phyloP scores from a whole-genome alignment of 2,888 invertebrate genomes.

The Dusona sp. region DNA sequence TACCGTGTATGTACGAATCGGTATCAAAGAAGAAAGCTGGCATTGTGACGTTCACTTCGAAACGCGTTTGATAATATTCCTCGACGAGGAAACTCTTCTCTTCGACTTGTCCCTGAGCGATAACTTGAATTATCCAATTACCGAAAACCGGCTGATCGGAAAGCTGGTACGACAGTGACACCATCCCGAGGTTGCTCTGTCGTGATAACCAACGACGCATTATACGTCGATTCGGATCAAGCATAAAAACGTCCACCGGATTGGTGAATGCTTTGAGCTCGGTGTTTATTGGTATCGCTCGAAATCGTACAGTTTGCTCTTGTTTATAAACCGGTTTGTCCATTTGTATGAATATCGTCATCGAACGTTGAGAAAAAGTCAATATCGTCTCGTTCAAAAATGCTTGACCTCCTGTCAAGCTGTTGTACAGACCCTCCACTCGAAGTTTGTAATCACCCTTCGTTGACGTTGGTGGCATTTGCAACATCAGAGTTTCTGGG shows the following conservation, averaged over 20 bases:
- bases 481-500: conserved; percentile 95
- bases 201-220: conserved; percentile 97
- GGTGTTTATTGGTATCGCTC: conserved; percentile 96
- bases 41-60: conserved; percentile 98
- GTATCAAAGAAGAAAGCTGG: conserved; percentile 97
- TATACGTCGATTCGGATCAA: conserved; percentile 95
- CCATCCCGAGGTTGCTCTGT: conserved; percentile 95
- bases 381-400: conserved; percentile 95
- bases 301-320: conserved; percentile 94
- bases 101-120: conserved; percentile 95
- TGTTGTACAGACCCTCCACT: conserved; percentile 92
- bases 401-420: conserved; percentile 93
- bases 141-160: conserved; percentile 97
- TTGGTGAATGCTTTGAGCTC: conserved; percentile 96
- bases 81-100: conserved; percentile 95
- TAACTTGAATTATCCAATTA: conserved; percentile 95
- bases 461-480: conserved; percentile 94
- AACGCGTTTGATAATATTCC: conserved; percentile 97
- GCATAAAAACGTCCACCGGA: conserved; percentile 95
- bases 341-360: conserved; percentile 97
- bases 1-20: conserved; percentile 93
- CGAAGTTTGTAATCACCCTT: conserved; percentile 93
- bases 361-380: conserved; percentile 94
- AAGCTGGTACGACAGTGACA: conserved; percentile 95
- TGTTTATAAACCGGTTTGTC: conserved; percentile 98